phyloP scores from a whole-genome alignment of 2,797 vertebrate species.

The Glossophaga mutica region DNA sequence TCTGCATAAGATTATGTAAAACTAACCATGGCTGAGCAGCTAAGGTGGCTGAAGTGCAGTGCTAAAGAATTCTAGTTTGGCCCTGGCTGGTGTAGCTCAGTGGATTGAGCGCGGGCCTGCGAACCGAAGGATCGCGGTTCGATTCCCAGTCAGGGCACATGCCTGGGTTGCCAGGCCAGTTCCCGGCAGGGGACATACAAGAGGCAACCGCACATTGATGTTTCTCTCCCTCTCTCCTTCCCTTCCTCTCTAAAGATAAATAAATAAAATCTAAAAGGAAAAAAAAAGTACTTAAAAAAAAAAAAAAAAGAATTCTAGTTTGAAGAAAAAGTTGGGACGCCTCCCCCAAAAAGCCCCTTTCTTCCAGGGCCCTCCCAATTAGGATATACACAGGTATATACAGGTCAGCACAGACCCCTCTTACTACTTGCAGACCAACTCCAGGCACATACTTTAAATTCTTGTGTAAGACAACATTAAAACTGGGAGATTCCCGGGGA shows the following conservation, averaged over 20 bases:
- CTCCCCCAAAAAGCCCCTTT: background rate
- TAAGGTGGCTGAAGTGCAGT: background rate
- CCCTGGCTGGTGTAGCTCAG: too few species aligned
- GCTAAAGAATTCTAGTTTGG: background rate
- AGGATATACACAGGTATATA: background rate
- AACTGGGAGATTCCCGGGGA: background rate
- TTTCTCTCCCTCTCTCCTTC: too few species aligned
- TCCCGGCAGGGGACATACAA: too few species aligned
- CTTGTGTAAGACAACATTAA: background rate
- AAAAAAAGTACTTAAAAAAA: too few species aligned
- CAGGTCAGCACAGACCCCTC: background rate
- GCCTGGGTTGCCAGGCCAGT: too few species aligned
- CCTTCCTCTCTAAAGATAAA: too few species aligned
- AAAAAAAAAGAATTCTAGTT: background rate
- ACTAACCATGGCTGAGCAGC: background rate
- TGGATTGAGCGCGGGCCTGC: too few species aligned
- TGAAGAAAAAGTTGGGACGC: background rate
- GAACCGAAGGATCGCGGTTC: too few species aligned
- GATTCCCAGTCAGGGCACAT: too few species aligned
- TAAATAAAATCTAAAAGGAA: too few species aligned
- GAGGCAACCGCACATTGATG: too few species aligned
- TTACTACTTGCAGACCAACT: background rate
- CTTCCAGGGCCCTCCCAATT: background rate
- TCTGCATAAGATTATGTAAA: background rate
- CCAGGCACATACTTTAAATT: constrained; percentile 23